These are phyloP conservation scores for Struthidea cinerea DNA, from an alignment of 2,113 vertebrate genomes.

Conservation along the genomic window DNA sequence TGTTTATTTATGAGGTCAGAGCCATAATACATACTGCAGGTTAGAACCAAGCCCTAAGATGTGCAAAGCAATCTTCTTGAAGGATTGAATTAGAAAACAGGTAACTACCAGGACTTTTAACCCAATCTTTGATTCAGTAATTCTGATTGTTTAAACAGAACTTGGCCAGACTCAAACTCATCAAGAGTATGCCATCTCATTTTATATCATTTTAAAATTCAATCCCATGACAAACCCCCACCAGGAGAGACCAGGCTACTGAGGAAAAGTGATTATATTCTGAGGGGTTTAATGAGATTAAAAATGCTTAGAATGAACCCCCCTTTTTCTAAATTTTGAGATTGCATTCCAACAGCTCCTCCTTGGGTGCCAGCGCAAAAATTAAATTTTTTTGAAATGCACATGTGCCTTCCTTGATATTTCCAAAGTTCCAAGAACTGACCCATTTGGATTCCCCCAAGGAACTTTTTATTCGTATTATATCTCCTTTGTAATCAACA, in stretches of 20 bases:
- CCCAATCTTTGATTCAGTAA: neutral
- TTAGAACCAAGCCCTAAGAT: neutral
- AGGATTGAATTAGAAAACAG: neutral
- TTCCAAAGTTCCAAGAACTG: constrained; percentile 8
- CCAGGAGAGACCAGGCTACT: neutral
- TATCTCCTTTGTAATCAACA: constrained; percentile 78
- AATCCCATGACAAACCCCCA: neutral
- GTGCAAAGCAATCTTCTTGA: neutral
- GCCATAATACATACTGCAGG: no score
- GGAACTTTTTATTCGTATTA: constrained; percentile 65
- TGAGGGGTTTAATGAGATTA: neutral
- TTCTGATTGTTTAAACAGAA: neutral
- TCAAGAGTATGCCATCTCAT: neutral
- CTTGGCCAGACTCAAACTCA: neutral
- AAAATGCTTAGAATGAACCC: neutral
- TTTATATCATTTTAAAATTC: neutral
- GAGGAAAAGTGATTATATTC: neutral
- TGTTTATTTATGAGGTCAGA: neutral
- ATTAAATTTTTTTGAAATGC: neutral
- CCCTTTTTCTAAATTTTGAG: neutral
- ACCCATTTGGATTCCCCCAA: constrained; percentile 47
- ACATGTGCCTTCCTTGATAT: neutral
- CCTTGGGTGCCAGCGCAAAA: neutral
- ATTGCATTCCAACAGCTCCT: neutral
- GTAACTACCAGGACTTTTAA: neutral